These are phyloP conservation scores for Rhizomys pruinosus DNA, from an alignment of 2,113 vertebrate species.

Conservation along the genomic window DNA sequence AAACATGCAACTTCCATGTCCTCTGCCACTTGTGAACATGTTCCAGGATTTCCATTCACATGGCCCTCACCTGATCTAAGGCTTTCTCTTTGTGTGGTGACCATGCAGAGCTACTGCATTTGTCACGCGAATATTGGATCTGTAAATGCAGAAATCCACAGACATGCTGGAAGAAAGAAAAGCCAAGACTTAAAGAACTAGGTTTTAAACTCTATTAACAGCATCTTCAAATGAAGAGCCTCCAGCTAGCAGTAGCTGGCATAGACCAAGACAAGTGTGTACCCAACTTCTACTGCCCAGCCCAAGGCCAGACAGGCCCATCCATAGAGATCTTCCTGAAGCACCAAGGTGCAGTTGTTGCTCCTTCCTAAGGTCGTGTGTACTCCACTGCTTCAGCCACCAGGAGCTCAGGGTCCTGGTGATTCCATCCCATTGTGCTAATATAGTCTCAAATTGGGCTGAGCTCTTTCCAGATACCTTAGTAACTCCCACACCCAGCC, in stretches of 20 bases:
- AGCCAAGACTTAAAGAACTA: not conserved
- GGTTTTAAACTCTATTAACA: not conserved
- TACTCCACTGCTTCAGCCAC: not conserved
- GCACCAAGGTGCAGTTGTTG: no score
- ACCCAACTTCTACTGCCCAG: not conserved
- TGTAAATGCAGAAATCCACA: not conserved
- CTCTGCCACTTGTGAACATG: not conserved
- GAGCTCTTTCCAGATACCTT: not conserved
- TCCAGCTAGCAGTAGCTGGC: not conserved
- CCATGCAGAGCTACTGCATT: not conserved
- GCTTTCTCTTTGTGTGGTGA: not conserved
- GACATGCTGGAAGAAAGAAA: not conserved
- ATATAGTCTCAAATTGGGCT: not conserved
- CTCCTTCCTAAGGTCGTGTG: not conserved
- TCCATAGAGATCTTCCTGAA: not conserved
- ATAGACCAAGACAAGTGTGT: no score
- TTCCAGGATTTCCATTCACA: not conserved
- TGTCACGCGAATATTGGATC: not conserved
- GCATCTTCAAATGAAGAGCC: not conserved
- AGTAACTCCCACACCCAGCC: not conserved
- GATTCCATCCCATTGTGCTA: no score
- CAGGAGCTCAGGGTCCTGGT: not conserved
- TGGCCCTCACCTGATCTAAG: not conserved
- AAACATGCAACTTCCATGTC: not conserved
- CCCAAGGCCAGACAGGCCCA: not conserved